Evolutionary conservation across 2,113 vertebrate genomes (phyloP), one percentile per base, ranked within the genome.

Genomic region (Colius striatus): DNA sequence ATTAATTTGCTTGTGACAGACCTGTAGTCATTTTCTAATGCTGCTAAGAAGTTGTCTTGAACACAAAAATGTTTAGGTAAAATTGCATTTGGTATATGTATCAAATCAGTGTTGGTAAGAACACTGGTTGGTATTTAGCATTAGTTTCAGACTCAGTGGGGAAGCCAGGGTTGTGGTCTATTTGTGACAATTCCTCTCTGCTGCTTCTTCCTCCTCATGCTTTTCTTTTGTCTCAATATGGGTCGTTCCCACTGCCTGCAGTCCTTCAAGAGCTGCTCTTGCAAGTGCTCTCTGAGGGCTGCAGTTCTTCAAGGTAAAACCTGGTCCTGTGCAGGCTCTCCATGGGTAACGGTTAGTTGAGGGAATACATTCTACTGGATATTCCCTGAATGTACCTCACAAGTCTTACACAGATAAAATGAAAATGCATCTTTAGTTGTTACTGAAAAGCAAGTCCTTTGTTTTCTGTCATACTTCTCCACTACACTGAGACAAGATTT

Each of bases 61-160:
- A 78, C 43, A 79, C 57, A 76, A 75, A 92, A 82, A n/a, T n/a
- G n/a, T 89, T 92, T 22, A 85, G 61, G 87, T 88, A 75, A 82
- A 94, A 90, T 63, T 51, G 61, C n/a, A 67, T 67, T 84, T 94
- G 71, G 91, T 70, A 87, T 68, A 54, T 0, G 19, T 15, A n/a
- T 54, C 61, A 51, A 36, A 51, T 34, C 25, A 50, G 65, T 0
- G 1, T 51, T 81, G 78, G 82, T 88, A 82, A 47, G 66, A 85
- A 83, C 26, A 55, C 41, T 41, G 38, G 38, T 41, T 41, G 38
- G 12, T 41, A 41, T 41, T 36, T 92, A 74, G 89, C 51, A 87
- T 43, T 38, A 20, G 9, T 5, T 55, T 87, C 58, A 9, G 0
- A 4, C 18, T 34, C 19, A 1, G 2, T 5, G 57, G 14, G 38